Percentiles rank a stretch among this genome's conserved stretches.
These are phyloP conservation scores for Orthonyx spaldingii DNA, from an alignment of 2,113 vertebrate genomes.

Conservation along the genomic window DNA sequence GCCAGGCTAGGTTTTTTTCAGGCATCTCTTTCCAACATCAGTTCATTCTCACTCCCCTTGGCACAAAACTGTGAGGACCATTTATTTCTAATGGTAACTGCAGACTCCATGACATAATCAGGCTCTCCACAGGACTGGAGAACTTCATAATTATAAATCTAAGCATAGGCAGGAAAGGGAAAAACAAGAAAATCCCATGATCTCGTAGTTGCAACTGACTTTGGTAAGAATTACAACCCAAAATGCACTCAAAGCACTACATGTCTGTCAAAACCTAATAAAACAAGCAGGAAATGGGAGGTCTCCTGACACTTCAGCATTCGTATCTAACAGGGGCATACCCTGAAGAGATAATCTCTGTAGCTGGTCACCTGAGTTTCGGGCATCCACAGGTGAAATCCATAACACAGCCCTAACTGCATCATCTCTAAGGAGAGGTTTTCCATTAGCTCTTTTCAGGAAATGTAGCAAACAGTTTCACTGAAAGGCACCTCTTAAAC, in stretches of 20 bases:
- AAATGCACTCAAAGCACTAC: not conserved
- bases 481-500: slow-evolving; percentile 50
- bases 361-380: slow-evolving; percentile 27
- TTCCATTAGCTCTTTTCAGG: slow-evolving; percentile 57
- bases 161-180: not conserved
- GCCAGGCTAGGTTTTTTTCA: not conserved
- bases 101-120: not conserved
- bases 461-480: slow-evolving; percentile 41
- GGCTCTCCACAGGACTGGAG: not conserved
- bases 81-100: not conserved
- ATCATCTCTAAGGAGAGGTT: not conserved
- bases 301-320: not conserved
- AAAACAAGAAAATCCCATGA: not conserved
- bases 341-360: slow-evolving; percentile 1
- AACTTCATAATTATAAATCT: not conserved
- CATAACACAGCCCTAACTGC: not conserved
- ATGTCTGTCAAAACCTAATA: not conserved
- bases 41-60: not conserved
- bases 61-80: not conserved
- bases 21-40: not conserved
- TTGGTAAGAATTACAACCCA: not conserved
- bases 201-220: not conserved
- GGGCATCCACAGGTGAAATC: slow-evolving; percentile 38
- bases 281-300: slow-evolving; percentile 13
- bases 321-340: not conserved